Conservation (phyloP, 2,888 invertebrate genomes). For the Matsumyia berberina region DNA sequence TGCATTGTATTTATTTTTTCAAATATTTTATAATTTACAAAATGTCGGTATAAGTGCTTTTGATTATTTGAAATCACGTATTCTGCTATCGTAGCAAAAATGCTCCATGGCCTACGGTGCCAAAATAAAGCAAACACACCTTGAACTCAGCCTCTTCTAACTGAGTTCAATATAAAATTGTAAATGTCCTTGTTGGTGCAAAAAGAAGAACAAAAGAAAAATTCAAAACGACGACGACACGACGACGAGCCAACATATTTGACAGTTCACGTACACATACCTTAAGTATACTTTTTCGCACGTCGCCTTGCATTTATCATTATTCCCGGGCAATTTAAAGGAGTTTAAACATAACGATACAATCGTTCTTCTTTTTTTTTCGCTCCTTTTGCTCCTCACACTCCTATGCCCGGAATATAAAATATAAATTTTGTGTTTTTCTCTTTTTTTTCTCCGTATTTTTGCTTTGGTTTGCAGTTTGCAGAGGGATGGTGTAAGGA, state of each 20-base stretch:
- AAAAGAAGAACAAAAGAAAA: not conserved
- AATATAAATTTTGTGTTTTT: conserved; percentile 54
- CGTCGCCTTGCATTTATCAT: conserved; percentile 75
- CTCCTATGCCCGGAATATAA: conserved; percentile 57
- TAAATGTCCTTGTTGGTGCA: not conserved
- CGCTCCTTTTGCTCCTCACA: conserved; percentile 4
- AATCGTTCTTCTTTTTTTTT: conserved; percentile 8
- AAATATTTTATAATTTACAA: conserved; percentile 54
- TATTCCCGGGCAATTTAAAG: conserved; percentile 71
- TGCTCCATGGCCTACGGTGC: conserved; percentile 4
- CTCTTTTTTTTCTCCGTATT: not conserved
- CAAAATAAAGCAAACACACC: conserved; percentile 19
- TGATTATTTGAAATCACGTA: conserved; percentile 67
- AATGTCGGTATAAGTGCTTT: conserved; percentile 48
- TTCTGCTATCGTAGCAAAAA: conserved; percentile 32
- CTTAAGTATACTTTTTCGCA: conserved; percentile 68
- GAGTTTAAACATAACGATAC: conserved; percentile 69
- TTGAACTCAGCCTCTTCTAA: conserved; percentile 40
- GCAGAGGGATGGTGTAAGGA: conserved; percentile 19
- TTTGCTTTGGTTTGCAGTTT: conserved; percentile 47
- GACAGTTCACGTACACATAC: conserved; percentile 65
- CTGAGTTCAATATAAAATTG: conserved; percentile 13
- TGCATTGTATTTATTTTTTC: conserved; percentile 3
- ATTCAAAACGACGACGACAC: conserved; percentile 3
- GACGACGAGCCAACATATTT: conserved; percentile 49